phyloP scores from a whole-genome alignment of 2,888 invertebrate species.

The Ypsolopha scabrella region DNA sequence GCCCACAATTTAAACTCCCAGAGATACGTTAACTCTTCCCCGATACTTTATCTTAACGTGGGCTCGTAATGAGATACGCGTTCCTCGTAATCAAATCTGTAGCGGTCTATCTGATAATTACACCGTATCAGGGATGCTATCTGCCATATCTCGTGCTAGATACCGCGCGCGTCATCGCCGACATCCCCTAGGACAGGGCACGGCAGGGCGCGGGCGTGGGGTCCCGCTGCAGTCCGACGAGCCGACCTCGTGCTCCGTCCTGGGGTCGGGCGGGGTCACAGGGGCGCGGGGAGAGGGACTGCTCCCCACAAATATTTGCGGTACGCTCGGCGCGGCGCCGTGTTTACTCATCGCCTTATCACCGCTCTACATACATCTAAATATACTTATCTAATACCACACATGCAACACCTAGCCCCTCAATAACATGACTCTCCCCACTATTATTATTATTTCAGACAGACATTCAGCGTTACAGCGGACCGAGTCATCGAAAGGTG shows the following conservation, averaged over 20 bases:
- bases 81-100: slow-evolving; percentile 60
- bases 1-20: slow-evolving; percentile 2
- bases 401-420: no score
- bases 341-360: slow-evolving; percentile 36
- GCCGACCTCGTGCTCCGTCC: not conserved
- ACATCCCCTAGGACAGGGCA: not conserved
- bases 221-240: no score
- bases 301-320: slow-evolving; percentile 47
- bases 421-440: no score
- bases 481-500: no score
- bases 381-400: not conserved
- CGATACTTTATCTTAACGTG: slow-evolving; percentile 11
- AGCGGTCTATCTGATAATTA: slow-evolving; percentile 61
- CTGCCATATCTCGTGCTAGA: slow-evolving; percentile 42
- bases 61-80: slow-evolving; percentile 40
- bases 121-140: slow-evolving; percentile 53
- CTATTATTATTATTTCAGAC: no score
- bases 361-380: not conserved
- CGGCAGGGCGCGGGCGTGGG: not conserved
- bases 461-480: no score
- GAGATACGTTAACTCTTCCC: slow-evolving; percentile 14
- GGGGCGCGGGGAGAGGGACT: slow-evolving; percentile 11
- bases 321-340: slow-evolving; percentile 27
- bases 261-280: not conserved
- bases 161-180: slow-evolving; percentile 16